phyloP scores from a whole-genome alignment of 2,888 invertebrate genomes.

The Tricholauxania praeusta region DNA sequence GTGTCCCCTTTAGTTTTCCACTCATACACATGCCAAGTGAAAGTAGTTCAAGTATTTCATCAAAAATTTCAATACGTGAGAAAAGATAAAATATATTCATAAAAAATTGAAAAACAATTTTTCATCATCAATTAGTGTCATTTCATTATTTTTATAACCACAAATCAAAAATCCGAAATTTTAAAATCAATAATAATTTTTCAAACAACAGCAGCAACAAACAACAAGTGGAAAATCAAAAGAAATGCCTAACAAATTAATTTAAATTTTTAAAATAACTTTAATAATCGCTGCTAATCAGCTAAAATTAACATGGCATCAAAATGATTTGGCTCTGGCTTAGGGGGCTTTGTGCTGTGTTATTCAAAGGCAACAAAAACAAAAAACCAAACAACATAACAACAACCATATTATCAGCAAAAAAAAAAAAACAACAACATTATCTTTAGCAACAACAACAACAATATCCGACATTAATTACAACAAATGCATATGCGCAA shows the following conservation, averaged over 20 bases:
- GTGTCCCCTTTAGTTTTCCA: too few species aligned
- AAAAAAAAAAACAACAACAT: too few species aligned
- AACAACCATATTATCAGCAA: too few species aligned
- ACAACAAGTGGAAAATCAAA: neutral
- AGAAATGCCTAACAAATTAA: neutral
- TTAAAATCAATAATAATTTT: too few species aligned
- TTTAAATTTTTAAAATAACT: constrained; percentile 16
- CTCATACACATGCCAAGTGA: too few species aligned
- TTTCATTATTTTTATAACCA: neutral
- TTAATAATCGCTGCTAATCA: constrained; percentile 6
- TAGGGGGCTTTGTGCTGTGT: too few species aligned
- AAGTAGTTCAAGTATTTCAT: too few species aligned
- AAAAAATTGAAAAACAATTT: neutral
- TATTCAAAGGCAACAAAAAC: too few species aligned
- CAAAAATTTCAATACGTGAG: too few species aligned
- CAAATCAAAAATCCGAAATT: neutral
- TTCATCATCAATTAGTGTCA: neutral
- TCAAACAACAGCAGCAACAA: neutral
- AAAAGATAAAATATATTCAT: too few species aligned
- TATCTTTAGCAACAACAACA: neutral
- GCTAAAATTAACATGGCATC: constrained; percentile 6
- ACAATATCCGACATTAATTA: neutral
- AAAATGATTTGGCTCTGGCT: neutral
- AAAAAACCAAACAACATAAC: too few species aligned
- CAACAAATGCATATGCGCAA: constrained; percentile 17